Conservation (phyloP, 2,113 vertebrate species). For the Brevimyrus niger region DNA sequence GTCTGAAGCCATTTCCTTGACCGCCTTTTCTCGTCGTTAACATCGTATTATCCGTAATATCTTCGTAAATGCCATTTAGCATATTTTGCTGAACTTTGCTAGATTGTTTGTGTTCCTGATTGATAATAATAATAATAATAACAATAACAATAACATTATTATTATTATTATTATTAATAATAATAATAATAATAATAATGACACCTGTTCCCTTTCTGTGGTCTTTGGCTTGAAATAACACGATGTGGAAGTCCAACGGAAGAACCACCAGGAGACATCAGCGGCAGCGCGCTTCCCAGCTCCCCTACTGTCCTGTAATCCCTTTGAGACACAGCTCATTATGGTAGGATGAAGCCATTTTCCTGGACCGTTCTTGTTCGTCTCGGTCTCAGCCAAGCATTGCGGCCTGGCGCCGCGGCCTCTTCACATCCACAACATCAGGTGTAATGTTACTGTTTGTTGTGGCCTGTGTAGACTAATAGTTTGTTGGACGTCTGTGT, state of each 20-base stretch:
- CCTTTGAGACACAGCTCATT: slow-evolving; percentile 11
- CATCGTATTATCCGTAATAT: not conserved
- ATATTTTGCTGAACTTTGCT: not conserved
- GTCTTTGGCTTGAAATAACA: not conserved
- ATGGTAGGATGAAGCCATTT: slow-evolving; percentile 26
- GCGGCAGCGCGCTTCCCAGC: not conserved
- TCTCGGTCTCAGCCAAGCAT: slow-evolving; percentile 67
- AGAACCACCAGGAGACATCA: not conserved
- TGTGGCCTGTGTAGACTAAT: slow-evolving; percentile 60
- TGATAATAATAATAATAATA: not conserved
- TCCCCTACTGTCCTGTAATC: slow-evolving; percentile 20
- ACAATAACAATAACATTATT: not conserved
- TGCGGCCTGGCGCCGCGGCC: slow-evolving; percentile 62
- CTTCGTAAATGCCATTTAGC: not conserved
- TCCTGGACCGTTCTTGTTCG: slow-evolving; percentile 44
- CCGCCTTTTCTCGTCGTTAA: not conserved
- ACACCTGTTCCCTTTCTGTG: slow-evolving; percentile 1
- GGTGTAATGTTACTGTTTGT: slow-evolving; percentile 75
- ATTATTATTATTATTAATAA: not conserved
- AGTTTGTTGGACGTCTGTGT: slow-evolving; percentile 51
- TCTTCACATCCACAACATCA: slow-evolving; percentile 62
- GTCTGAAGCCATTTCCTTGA: not conserved
- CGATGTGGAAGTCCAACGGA: not conserved
- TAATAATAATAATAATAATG: not conserved
- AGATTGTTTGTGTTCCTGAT: not conserved